Evolutionary conservation across 2,113 vertebrate species (phyloP).

Genomic region (Dermatemys mawii): DNA sequence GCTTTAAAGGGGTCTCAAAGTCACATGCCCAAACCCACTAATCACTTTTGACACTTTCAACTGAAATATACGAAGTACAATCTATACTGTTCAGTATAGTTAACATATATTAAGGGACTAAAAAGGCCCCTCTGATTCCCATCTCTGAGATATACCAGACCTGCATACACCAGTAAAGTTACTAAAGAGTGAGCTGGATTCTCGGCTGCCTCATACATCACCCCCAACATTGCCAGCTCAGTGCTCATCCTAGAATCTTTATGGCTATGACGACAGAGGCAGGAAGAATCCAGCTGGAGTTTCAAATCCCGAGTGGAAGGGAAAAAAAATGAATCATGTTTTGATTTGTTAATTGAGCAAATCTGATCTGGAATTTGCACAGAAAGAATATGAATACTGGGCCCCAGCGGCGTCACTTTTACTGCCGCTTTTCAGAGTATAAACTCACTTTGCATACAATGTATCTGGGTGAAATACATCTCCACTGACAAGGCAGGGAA

Average conservation of each 20-base stretch:
- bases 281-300: slow-evolving; percentile 78
- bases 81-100: neutral
- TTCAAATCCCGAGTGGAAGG: slow-evolving; percentile 69
- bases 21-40: neutral
- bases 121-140: neutral
- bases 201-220: neutral
- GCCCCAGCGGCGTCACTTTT: slow-evolving; percentile 58
- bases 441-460: slow-evolving; percentile 69
- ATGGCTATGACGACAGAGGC: slow-evolving; percentile 41
- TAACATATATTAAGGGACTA: neutral
- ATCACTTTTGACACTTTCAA: neutral
- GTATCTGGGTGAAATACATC: slow-evolving; percentile 52
- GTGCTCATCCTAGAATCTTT: neutral
- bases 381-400: slow-evolving; percentile 48
- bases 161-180: neutral
- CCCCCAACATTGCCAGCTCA: neutral
- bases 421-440: slow-evolving; percentile 46
- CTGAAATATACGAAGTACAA: accelerated
- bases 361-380: slow-evolving; percentile 41
- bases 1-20: neutral
- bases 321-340: slow-evolving; percentile 27
- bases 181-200: neutral
- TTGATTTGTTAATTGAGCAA: slow-evolving; percentile 62
- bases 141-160: neutral
- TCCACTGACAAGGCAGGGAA: slow-evolving; percentile 61